Conservation (phyloP, 2,888 invertebrate genomes). For the Nemapogon koenigi region DNA sequence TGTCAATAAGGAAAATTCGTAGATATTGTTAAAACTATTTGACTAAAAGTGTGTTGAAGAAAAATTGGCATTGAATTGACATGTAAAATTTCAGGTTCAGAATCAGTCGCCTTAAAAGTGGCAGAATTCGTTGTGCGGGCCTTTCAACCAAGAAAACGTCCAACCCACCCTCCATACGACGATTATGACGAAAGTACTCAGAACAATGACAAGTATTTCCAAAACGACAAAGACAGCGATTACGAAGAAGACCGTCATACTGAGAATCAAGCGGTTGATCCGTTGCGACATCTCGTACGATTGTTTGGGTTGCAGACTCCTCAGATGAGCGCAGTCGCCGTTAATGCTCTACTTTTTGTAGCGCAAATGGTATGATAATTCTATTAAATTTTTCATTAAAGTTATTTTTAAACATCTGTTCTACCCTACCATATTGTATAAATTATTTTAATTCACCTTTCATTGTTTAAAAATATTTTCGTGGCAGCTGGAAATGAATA, state of each 20-base stretch:
- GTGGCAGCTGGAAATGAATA: no score
- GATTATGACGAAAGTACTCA: slow-evolving; percentile 21
- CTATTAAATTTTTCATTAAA: no score
- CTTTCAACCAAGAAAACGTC: slow-evolving; percentile 29
- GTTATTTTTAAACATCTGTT: no score
- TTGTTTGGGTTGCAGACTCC: slow-evolving; percentile 78
- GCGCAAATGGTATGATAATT: slow-evolving; percentile 86
- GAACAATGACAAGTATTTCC: slow-evolving; percentile 23
- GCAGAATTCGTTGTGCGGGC: slow-evolving; percentile 54
- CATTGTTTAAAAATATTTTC: no score
- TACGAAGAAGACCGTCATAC: slow-evolving; percentile 16
- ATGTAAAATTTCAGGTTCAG: slow-evolving; percentile 44
- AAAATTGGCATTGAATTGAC: no score
- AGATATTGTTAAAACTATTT: no score
- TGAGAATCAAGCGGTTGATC: slow-evolving; percentile 58
- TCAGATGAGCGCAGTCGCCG: slow-evolving; percentile 80
- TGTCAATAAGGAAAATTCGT: no score
- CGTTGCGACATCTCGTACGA: slow-evolving; percentile 61
- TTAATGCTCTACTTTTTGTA: slow-evolving; percentile 83
- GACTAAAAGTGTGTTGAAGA: no score
- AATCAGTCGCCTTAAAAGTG: slow-evolving; percentile 49
- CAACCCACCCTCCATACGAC: slow-evolving; percentile 19
- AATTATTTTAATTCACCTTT: no score
- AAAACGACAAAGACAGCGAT: slow-evolving; percentile 17
- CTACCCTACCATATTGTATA: no score